phyloP scores from a whole-genome alignment of 2,797 vertebrate genomes.

The Pteropus rufus region DNA sequence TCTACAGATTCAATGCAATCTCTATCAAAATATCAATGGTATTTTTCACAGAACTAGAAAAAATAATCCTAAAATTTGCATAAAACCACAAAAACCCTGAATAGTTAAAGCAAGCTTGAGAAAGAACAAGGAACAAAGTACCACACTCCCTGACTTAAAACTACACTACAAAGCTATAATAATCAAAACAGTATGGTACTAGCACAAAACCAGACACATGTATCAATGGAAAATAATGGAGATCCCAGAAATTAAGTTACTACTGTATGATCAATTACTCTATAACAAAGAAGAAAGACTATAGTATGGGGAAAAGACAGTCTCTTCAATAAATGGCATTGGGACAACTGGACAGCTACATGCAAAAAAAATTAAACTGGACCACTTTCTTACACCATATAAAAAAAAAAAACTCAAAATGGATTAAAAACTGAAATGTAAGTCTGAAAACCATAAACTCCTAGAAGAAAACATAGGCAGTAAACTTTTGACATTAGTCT shows the following conservation, averaged over 20 bases:
- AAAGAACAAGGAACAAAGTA: neutral
- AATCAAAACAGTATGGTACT: neutral
- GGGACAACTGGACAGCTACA: neutral
- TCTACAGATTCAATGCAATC: neutral
- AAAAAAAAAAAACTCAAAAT: neutral
- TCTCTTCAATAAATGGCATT: neutral
- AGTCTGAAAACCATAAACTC: neutral
- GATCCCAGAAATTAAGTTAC: neutral
- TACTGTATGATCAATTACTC: neutral
- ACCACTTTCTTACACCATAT: neutral
- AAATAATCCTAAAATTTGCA: neutral
- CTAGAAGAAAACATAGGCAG: neutral
- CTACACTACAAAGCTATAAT: neutral
- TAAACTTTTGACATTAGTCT: neutral
- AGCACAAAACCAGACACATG: neutral
- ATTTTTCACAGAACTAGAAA: neutral
- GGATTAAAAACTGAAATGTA: neutral
- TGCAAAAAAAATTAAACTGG: neutral
- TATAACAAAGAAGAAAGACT: neutral
- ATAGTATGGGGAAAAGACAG: neutral
- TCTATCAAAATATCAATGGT: neutral
- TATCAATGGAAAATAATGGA: neutral
- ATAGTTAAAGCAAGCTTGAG: neutral
- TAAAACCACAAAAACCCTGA: neutral
- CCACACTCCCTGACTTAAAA: neutral